Evolutionary conservation across 2,888 invertebrate species (phyloP).

Genomic region (Bellardia bayeri): DNA sequence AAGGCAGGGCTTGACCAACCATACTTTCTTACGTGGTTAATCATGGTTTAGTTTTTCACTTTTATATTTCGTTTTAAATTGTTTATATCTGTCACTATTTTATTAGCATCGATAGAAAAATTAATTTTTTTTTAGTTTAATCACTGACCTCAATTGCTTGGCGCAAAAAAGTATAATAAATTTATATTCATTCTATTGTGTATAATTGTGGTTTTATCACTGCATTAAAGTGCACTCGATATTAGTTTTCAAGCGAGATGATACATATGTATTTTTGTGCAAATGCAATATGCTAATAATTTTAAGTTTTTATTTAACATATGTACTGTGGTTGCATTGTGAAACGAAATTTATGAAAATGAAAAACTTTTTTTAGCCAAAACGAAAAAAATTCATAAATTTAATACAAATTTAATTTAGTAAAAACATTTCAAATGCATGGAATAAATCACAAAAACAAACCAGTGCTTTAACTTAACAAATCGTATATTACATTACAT

Average conservation of each 20-base stretch:
- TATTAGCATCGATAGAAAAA: background rate
- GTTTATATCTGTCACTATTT: no score
- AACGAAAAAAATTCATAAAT: slow-evolving; percentile 33
- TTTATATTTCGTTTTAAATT: no score
- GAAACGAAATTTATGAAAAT: background rate
- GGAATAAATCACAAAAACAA: background rate
- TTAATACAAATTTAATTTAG: slow-evolving; percentile 56
- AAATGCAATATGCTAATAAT: no score
- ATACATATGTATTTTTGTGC: background rate
- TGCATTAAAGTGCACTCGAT: slow-evolving; percentile 37
- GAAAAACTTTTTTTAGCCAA: slow-evolving; percentile 27
- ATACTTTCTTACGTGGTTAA: background rate
- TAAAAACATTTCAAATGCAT: slow-evolving; percentile 33
- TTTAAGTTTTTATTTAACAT: no score
- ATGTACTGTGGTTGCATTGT: no score
- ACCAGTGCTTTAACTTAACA: background rate
- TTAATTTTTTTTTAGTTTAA: background rate
- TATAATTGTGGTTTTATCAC: slow-evolving; percentile 59
- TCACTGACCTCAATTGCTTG: slow-evolving; percentile 42
- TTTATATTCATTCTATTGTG: slow-evolving; percentile 44
- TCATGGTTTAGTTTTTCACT: no score
- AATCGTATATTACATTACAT: background rate
- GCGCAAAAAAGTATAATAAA: slow-evolving; percentile 31
- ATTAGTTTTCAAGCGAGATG: background rate
- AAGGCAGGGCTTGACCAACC: no score